phyloP scores from a whole-genome alignment of 2,797 vertebrate genomes.

The Melanotaenia nigrans region DNA sequence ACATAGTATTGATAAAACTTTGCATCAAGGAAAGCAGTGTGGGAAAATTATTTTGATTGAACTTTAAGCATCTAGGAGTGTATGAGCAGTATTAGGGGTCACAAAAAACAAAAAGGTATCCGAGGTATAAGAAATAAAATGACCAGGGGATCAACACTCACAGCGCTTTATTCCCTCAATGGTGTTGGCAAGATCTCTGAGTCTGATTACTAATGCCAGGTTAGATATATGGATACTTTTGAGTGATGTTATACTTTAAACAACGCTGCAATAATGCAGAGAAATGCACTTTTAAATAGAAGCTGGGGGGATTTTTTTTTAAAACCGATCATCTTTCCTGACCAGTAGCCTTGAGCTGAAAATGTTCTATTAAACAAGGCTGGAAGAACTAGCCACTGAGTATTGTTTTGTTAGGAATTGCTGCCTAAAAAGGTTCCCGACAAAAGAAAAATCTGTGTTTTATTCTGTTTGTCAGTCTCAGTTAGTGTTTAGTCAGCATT shows the following conservation, averaged over 20 bases:
- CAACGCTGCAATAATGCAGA: neutral
- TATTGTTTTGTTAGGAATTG: neutral
- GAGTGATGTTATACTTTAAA: too few relatives aligned
- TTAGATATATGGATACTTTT: too few relatives aligned
- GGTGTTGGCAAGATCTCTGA: too few relatives aligned
- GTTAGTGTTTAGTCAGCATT: neutral
- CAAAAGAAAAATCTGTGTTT: neutral
- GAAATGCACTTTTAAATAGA: neutral
- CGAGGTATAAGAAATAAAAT: too few relatives aligned
- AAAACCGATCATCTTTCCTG: neutral
- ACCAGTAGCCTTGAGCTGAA: neutral
- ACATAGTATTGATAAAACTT: neutral
- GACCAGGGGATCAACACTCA: too few relatives aligned
- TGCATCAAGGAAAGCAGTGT: neutral
- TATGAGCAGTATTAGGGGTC: too few relatives aligned
- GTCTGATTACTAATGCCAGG: too few relatives aligned
- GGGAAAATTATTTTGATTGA: neutral
- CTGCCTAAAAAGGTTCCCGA: neutral
- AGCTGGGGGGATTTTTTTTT: neutral
- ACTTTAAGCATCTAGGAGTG: too few relatives aligned
- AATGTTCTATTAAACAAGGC: neutral
- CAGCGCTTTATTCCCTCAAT: too few relatives aligned
- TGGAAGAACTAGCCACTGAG: neutral
- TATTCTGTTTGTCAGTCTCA: neutral
- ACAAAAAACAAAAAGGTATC: neutral